phyloP scores from a whole-genome alignment of 2,113 vertebrate genomes.

The Ciconia boyciana region DNA sequence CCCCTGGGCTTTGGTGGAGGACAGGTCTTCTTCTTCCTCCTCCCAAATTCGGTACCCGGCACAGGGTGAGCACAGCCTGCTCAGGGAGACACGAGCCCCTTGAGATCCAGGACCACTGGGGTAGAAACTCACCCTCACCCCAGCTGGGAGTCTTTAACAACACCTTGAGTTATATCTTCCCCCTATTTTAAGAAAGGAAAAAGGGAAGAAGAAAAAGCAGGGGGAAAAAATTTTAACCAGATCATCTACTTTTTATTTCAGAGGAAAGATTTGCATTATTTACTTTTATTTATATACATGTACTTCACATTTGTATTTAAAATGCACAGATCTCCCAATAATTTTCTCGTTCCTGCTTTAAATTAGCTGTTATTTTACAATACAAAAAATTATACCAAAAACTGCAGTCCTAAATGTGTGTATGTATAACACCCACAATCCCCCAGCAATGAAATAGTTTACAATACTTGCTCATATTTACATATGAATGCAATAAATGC shows the following conservation, averaged over 20 bases:
- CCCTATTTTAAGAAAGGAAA: neutral
- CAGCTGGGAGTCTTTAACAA: neutral
- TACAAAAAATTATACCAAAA: constrained; percentile 88
- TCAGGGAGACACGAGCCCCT: neutral
- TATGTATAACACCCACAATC: constrained; percentile 74
- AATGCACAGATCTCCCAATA: constrained; percentile 78
- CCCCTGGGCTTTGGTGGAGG: neutral
- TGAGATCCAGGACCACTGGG: neutral
- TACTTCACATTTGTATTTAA: constrained; percentile 89
- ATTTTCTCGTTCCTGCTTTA: constrained; percentile 72
- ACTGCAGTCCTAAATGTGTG: constrained; percentile 80
- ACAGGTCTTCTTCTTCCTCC: rapidly evolving
- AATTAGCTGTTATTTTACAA: constrained; percentile 89
- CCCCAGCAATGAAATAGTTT: constrained; percentile 85
- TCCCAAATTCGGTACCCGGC: neutral
- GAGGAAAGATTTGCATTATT: constrained; percentile 78
- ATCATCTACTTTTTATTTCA: constrained; percentile 89
- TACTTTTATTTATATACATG: constrained; percentile 88
- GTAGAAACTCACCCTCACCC: neutral
- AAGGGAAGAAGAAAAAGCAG: neutral
- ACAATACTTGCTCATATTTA: constrained; percentile 95
- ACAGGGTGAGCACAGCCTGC: neutral
- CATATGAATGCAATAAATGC: constrained; percentile 84
- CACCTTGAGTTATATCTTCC: neutral
- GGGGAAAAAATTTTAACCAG: constrained; percentile 45